phyloP scores from a whole-genome alignment of 2,113 vertebrate species.

The Petroica traversi region DNA sequence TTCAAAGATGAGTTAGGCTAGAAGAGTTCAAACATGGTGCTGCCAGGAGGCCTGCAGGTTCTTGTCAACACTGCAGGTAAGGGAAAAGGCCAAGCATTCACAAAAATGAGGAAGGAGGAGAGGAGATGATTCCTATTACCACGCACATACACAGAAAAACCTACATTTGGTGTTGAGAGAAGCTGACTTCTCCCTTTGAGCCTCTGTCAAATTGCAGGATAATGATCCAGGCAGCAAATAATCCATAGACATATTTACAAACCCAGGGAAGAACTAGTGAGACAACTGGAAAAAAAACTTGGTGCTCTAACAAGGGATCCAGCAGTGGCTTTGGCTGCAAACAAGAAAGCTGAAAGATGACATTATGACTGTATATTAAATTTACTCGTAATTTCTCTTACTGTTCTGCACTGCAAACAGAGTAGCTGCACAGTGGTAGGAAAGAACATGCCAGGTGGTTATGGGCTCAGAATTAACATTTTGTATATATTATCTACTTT shows the following conservation, averaged over 20 bases:
- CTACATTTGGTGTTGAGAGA: neutral
- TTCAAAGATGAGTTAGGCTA: neutral
- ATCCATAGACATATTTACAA: constrained; percentile 1
- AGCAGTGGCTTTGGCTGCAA: neutral
- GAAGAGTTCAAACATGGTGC: neutral
- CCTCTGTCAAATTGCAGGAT: neutral
- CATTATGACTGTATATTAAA: constrained; percentile 12
- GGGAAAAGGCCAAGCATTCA: neutral
- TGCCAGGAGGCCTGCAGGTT: neutral
- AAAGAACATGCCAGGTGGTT: constrained; percentile 15
- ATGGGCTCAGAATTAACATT: constrained; percentile 34
- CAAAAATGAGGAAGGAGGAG: neutral
- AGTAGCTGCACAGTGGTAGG: constrained; percentile 25
- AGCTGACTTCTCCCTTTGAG: neutral
- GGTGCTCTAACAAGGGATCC: constrained; percentile 11
- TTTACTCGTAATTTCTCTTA: constrained; percentile 35
- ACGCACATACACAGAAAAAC: neutral
- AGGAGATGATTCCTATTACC: neutral
- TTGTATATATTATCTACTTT: constrained; percentile 18
- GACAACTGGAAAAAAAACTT: constrained; percentile 1
- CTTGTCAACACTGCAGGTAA: neutral
- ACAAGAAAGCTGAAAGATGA: constrained; percentile 9
- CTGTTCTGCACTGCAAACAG: constrained; percentile 1
- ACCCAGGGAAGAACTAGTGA: neutral
- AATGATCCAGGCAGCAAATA: constrained; percentile 1